A percentile compares a stretch with the other conserved stretches of the same genome.
Evolutionary conservation across 2,797 vertebrate species (phyloP).

Genomic region (Cryptoblepharus egeriae): DNA sequence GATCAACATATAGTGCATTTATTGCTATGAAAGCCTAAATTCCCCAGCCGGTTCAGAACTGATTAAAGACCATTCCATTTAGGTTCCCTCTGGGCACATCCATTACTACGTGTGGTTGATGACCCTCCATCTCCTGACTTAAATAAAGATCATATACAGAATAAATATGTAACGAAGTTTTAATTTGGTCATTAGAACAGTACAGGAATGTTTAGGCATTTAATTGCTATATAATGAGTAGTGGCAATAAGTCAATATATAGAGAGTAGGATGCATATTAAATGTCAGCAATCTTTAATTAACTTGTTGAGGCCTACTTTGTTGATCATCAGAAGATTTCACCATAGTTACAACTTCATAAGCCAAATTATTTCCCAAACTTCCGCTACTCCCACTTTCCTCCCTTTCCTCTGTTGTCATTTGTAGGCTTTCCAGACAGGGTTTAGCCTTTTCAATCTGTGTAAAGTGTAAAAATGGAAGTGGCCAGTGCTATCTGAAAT

Average conservation of each 20-base stretch:
- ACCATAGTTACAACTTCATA: neutral
- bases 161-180: constrained; percentile 27
- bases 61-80: neutral
- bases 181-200: constrained; percentile 26
- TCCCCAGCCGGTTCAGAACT: too few relatives aligned
- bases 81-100: neutral
- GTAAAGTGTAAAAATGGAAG: too few relatives aligned
- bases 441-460: too few relatives aligned
- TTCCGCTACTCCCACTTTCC: too few relatives aligned
- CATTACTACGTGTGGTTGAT: neutral
- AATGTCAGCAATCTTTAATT: constrained; percentile 21
- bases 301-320: constrained; percentile 8
- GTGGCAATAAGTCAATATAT: neutral
- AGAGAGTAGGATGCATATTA: constrained; percentile 1
- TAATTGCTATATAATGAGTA: constrained; percentile 26
- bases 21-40: too few relatives aligned
- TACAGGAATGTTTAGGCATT: neutral
- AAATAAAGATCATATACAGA: neutral
- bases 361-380: too few relatives aligned
- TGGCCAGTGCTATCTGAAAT: too few relatives aligned
- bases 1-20: too few relatives aligned
- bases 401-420: too few relatives aligned
- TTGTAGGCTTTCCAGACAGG: too few relatives aligned
- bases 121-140: neutral
- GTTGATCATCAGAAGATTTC: neutral